These are phyloP conservation scores for Nephrocerus scutellatus DNA, from an alignment of 2,888 invertebrate species.

Conservation along the genomic window DNA sequence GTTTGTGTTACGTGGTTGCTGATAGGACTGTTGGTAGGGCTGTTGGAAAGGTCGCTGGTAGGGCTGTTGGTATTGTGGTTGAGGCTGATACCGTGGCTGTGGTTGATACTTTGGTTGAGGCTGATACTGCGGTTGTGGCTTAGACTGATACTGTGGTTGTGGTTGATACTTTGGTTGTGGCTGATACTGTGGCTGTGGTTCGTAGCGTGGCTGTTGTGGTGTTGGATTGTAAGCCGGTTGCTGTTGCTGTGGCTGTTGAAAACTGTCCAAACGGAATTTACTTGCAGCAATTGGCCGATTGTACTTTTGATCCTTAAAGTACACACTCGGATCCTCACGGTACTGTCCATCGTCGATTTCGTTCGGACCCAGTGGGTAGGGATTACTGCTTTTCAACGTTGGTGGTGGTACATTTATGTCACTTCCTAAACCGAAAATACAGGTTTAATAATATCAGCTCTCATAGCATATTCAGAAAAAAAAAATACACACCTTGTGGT, in stretches of 20 bases:
- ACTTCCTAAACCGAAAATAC: conserved; percentile 45
- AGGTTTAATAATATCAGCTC: neutral
- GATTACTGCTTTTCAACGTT: conserved; percentile 54
- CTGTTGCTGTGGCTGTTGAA: conserved; percentile 29
- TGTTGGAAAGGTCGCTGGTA: conserved; percentile 38
- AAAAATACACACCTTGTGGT: conserved; percentile 65
- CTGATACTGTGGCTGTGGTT: conserved; percentile 38
- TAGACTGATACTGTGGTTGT: conserved; percentile 30
- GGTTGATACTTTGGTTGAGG: conserved; percentile 37
- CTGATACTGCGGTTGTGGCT: conserved; percentile 22
- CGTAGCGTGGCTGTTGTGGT: conserved; percentile 28
- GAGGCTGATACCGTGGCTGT: conserved; percentile 30
- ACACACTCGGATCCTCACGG: conserved; percentile 73
- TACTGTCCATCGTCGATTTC: conserved; percentile 82
- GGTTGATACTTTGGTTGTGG: conserved; percentile 24
- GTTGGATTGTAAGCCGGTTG: conserved; percentile 8
- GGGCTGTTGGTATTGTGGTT: conserved; percentile 35
- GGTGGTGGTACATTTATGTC: conserved; percentile 80
- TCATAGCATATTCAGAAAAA: too few relatives aligned
- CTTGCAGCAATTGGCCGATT: conserved; percentile 49
- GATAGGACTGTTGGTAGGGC: conserved; percentile 33
- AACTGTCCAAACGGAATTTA: conserved; percentile 42
- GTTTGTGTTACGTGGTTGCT: conserved; percentile 35
- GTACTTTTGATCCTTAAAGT: conserved; percentile 61
- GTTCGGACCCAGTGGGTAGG: conserved; percentile 48